Percentiles rank a stretch among this genome's conserved stretches.
These are phyloP conservation scores for Lepidurus packardi DNA, from an alignment of 1,140 invertebrate species.

Conservation along the genomic window DNA sequence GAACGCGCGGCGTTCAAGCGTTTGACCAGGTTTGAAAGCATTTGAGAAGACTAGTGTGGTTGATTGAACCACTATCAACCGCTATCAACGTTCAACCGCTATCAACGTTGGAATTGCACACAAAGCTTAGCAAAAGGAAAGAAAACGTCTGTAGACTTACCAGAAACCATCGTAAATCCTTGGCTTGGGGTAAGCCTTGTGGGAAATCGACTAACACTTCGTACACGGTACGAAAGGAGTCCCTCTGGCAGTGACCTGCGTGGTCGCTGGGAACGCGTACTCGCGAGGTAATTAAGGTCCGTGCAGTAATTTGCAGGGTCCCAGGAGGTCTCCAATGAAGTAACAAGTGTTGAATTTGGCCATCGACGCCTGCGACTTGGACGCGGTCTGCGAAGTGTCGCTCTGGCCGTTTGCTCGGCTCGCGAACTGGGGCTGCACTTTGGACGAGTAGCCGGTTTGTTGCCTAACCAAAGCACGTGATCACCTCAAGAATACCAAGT, in stretches of 20 bases:
- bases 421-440: not conserved
- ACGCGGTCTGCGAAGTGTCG: not conserved
- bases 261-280: not conserved
- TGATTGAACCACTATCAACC: not conserved
- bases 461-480: not conserved
- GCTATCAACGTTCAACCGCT: not conserved
- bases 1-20: not conserved
- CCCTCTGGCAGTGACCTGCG: not conserved
- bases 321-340: not conserved
- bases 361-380: not conserved
- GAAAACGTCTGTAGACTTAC: not conserved
- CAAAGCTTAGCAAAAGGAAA: not conserved
- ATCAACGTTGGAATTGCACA: not conserved
- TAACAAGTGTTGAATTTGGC: not conserved
- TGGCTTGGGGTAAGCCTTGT: not conserved
- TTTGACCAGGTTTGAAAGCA: not conserved
- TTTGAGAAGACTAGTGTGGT: not conserved
- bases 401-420: not conserved
- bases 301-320: conserved; percentile 21
- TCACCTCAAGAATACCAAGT: not conserved
- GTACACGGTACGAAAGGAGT: not conserved
- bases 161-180: not conserved
- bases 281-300: not conserved
- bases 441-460: not conserved
- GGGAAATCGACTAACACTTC: not conserved